Evolutionary conservation across 2,797 vertebrate species (phyloP).

Genomic region (Odontamblyopus lacepedii): DNA sequence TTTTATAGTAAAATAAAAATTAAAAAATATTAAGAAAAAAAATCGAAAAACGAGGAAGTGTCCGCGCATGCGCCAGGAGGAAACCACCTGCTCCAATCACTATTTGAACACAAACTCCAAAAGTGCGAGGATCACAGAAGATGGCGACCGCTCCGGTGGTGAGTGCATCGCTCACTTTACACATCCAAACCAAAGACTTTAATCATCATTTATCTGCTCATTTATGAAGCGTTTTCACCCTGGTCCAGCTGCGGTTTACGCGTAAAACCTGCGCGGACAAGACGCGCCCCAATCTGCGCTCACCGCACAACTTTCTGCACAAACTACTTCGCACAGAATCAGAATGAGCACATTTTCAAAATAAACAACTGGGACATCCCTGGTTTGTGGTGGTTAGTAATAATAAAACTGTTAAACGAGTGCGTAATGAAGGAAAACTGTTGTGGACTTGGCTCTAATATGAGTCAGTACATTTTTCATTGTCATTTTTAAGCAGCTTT

Average conservation of each 20-base stretch:
- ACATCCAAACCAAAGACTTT: neutral
- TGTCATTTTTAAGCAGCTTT: no score
- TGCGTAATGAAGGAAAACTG: no score
- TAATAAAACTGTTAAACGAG: no score
- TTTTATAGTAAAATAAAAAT: no score
- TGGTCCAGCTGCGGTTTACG: neutral
- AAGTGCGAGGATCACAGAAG: slow-evolving; percentile 77
- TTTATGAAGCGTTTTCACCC: neutral
- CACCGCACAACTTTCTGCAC: neutral
- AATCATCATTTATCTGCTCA: neutral
- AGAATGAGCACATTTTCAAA: no score
- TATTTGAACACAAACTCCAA: slow-evolving; percentile 39
- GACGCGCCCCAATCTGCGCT: neutral
- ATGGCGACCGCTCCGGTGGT: slow-evolving; percentile 96
- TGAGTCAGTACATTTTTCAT: no score
- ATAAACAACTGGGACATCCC: no score
- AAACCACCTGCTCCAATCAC: neutral
- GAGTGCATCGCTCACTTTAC: slow-evolving; percentile 66
- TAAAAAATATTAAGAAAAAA: no score
- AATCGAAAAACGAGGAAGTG: neutral
- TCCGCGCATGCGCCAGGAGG: slow-evolving; percentile 59
- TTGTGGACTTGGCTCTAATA: no score
- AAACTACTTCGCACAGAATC: no score
- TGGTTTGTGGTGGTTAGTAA: no score
- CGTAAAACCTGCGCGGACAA: no score